Evolutionary conservation across 1,140 invertebrate species (phyloP).

Genomic region (Condylostylus longicornis): DNA sequence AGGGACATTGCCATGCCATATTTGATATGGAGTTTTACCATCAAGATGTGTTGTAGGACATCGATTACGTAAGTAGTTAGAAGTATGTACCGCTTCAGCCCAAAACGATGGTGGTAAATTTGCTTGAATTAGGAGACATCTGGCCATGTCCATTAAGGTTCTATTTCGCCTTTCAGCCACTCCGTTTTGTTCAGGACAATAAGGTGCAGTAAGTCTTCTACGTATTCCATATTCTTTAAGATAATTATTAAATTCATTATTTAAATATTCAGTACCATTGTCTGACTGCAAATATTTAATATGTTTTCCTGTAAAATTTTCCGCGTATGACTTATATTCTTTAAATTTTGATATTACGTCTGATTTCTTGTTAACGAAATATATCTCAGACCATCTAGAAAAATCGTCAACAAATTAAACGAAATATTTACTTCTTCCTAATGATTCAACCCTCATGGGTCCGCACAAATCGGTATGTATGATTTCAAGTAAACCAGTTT

Average conservation of each 20-base stretch:
- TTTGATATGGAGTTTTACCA: conserved; percentile 3
- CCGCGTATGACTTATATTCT: conserved; percentile 17
- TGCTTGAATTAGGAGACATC: conserved; percentile 17
- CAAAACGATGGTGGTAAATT: conserved; percentile 24
- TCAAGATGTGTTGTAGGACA: conserved; percentile 17
- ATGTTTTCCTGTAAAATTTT: conserved; percentile 18
- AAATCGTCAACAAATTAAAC: too few relatives aligned
- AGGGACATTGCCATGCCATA: conserved; percentile 3
- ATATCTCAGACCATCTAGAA: too few relatives aligned
- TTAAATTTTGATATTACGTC: conserved; percentile 14
- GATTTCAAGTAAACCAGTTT: conserved; percentile 19
- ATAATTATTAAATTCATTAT: conserved; percentile 16
- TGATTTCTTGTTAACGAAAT: conserved; percentile 6
- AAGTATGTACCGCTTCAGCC: conserved; percentile 33
- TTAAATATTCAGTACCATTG: conserved; percentile 28
- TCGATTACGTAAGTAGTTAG: conserved; percentile 20
- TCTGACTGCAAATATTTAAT: conserved; percentile 19
- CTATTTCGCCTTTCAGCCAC: conserved; percentile 7
- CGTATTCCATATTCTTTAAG: not conserved
- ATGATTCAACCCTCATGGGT: too few relatives aligned
- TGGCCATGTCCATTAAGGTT: conserved; percentile 6
- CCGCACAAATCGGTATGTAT: conserved; percentile 31
- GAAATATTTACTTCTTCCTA: too few relatives aligned
- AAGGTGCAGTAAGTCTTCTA: conserved; percentile 6
- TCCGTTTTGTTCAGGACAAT: conserved; percentile 7